Evolutionary conservation across 2,888 invertebrate genomes (phyloP).

Genomic region (Sarcophaga carnaria): DNA sequence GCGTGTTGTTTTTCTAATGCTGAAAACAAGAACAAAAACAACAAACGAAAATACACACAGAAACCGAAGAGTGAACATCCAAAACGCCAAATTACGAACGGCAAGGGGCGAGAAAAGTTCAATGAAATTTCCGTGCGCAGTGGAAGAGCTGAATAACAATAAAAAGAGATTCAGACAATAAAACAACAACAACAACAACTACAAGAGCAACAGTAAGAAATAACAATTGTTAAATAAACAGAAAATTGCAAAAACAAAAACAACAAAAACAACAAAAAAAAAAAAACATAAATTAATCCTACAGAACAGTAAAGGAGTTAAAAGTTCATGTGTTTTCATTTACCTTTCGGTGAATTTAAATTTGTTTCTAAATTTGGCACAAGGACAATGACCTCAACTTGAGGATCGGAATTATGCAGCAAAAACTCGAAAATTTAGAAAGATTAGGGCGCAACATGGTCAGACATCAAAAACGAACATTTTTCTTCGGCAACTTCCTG

Average conservation of each 20-base stretch:
- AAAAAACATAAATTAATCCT: not conserved
- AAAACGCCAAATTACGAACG: conserved; percentile 33
- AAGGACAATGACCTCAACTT: too few relatives aligned
- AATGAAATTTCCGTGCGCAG: conserved; percentile 51
- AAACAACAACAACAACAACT: not conserved
- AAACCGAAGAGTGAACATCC: not conserved
- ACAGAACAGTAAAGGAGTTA: not conserved
- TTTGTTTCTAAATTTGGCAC: too few relatives aligned
- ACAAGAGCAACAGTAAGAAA: not conserved
- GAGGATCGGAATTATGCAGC: too few relatives aligned
- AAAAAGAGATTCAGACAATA: not conserved
- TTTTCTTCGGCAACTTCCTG: too few relatives aligned
- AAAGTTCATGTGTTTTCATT: not conserved
- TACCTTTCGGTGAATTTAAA: too few relatives aligned
- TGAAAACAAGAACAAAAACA: conserved; percentile 11
- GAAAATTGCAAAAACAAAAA: too few relatives aligned
- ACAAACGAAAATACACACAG: not conserved
- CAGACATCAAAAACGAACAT: too few relatives aligned
- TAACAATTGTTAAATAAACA: not conserved
- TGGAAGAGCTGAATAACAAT: conserved; percentile 15
- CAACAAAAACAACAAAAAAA: not conserved
- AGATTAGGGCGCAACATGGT: too few relatives aligned
- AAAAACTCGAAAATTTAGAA: too few relatives aligned
- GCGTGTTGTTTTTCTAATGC: conserved; percentile 43
- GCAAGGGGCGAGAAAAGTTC: conserved; percentile 45